These are phyloP conservation scores for Dromaius novaehollandiae DNA, from an alignment of 2,113 vertebrate species.

Conservation along the genomic window DNA sequence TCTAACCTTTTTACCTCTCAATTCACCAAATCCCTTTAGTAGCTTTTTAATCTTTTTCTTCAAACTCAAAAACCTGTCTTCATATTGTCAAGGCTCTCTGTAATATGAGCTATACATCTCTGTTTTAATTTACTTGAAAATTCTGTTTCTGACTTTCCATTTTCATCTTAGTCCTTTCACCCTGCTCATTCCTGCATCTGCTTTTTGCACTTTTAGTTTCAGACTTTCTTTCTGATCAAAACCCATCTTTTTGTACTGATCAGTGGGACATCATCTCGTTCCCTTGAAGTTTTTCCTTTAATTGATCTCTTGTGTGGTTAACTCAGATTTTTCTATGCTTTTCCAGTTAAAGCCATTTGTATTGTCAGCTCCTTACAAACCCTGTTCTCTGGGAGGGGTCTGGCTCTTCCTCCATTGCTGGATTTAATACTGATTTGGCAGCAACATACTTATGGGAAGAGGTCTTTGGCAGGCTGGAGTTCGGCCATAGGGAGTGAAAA, in stretches of 20 bases:
- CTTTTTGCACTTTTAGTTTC: background rate
- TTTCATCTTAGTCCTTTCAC: background rate
- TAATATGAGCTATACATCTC: background rate
- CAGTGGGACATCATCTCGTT: background rate
- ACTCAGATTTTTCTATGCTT: background rate
- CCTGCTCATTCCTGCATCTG: background rate
- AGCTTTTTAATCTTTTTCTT: background rate
- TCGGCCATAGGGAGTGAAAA: background rate
- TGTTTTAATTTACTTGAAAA: background rate
- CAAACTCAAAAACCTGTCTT: background rate
- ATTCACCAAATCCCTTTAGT: background rate
- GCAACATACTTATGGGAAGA: background rate
- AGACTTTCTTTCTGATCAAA: background rate
- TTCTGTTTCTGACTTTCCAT: background rate
- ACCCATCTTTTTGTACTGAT: background rate
- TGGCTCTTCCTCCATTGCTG: background rate
- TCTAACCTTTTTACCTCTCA: slow-evolving; percentile 10
- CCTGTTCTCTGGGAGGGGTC: background rate
- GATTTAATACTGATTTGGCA: slow-evolving; percentile 5
- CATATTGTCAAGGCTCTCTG: background rate
- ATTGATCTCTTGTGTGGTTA: background rate
- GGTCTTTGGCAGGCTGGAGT: background rate
- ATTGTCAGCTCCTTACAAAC: background rate
- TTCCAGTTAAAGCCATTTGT: background rate
- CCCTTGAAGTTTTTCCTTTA: background rate